Evolutionary conservation across 2,888 invertebrate species (phyloP), one percentile per base, ranked within the genome.

Genomic region (Coleophora flavipennella): DNA sequence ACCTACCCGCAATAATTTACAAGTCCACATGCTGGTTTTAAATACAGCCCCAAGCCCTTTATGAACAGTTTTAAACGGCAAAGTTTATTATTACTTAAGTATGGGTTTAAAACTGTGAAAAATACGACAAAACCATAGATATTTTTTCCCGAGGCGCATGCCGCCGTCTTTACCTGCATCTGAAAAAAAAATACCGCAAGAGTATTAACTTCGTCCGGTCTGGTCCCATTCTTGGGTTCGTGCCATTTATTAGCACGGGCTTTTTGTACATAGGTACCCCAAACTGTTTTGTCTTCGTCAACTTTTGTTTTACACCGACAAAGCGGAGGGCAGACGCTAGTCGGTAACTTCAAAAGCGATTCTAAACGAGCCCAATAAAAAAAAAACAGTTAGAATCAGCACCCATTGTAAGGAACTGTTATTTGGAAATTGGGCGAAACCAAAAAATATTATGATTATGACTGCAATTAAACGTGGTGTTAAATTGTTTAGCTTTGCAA

Each of bases 201-300:
- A 43, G 55, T 59, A 63, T 69, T 62, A 56, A 59, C 58, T 59
- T 52, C 3, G 20, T 6, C 6, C 20, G 20, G 20, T 20, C n/a
- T 50, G 59, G 63, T 62, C 66, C 67, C 60, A 58, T 63, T 65
- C 39, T 62, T 54, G 52, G 64, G 59, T 42, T 56, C 59, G 57
- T 62, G 59, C 66, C 74, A 71, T 78, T 75, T 78, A 69, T 78
- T 71, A 66, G 51, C 35, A 42, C 35, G 42, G 45, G 44, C 55
- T 66, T 67, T 74, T 60, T 61, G 45, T 60, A 44, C n/a, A n/a
- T n/a, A n/a, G n/a, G n/a, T n/a, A n/a, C n/a, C 51, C 38, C 42
- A 43, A 45, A 41, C 59, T 58, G 59, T 58, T 67, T 74, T 69
- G 67, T 70, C 65, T 64, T 60, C 53, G 53, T 59, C 47, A 41